A percentile compares a stretch with the other conserved stretches of the same genome.
Conservation (phyloP, 2,797 vertebrate species). For the Syngnathus acus region DNA sequence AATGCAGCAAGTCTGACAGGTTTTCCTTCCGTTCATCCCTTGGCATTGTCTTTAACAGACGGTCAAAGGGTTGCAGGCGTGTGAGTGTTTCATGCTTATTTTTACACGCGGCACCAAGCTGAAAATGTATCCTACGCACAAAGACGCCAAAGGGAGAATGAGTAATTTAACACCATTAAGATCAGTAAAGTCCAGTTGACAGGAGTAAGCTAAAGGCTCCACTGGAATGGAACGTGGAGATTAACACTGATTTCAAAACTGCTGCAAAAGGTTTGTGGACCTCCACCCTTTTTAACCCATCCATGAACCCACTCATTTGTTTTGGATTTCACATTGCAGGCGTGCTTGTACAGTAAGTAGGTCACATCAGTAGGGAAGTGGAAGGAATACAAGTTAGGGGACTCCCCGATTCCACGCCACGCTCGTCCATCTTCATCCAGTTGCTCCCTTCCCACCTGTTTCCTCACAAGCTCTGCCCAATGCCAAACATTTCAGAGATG, state of each 20-base stretch:
- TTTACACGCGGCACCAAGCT: background rate
- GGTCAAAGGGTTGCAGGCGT: slow-evolving; percentile 4
- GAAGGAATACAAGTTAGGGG: slow-evolving; percentile 32
- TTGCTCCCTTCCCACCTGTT: slow-evolving; percentile 26
- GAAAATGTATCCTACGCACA: background rate
- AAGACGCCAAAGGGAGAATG: background rate
- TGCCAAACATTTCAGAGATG: slow-evolving; percentile 29
- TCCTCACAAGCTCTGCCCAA: slow-evolving; percentile 18
- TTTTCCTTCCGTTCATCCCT: slow-evolving; percentile 17
- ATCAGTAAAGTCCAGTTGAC: background rate
- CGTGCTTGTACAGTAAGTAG: slow-evolving; percentile 65
- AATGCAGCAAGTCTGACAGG: slow-evolving; percentile 26
- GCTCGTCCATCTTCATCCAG: slow-evolving; percentile 39
- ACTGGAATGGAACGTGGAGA: background rate
- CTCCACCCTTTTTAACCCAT: slow-evolving; percentile 35
- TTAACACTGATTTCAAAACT: background rate
- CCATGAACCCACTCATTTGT: slow-evolving; percentile 48
- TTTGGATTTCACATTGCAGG: slow-evolving; percentile 41
- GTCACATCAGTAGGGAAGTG: slow-evolving; percentile 56
- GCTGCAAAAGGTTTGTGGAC: slow-evolving; percentile 5
- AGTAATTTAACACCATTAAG: background rate
- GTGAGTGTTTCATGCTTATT: slow-evolving; percentile 1
- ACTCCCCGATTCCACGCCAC: slow-evolving; percentile 44
- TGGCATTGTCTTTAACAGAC: slow-evolving; percentile 17
- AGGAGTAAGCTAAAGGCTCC: background rate